These are phyloP conservation scores for Congeria kusceri DNA, from an alignment of 2,888 invertebrate species.

Conservation along the genomic window DNA sequence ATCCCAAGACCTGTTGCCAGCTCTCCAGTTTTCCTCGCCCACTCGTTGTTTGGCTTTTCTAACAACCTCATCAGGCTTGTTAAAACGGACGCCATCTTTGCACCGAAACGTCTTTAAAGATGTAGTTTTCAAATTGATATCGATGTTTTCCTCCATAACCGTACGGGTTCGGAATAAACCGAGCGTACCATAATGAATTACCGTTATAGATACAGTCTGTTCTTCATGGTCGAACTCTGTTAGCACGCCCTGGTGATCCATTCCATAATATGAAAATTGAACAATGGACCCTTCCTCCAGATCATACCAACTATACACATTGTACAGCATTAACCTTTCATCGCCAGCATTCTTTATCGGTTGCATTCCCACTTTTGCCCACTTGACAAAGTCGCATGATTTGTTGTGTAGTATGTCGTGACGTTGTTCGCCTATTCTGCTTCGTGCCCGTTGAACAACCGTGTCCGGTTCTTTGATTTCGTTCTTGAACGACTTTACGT, in stretches of 20 bases:
- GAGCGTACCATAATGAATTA: slow-evolving; percentile 49
- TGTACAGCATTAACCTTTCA: slow-evolving; percentile 22
- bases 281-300: slow-evolving; percentile 35
- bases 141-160: slow-evolving; percentile 39
- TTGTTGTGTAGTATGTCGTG: slow-evolving; percentile 17
- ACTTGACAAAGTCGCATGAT: slow-evolving; percentile 37
- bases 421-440: slow-evolving; percentile 28
- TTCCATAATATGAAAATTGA: slow-evolving; percentile 34
- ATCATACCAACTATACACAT: slow-evolving; percentile 35
- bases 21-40: slow-evolving; percentile 30
- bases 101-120: slow-evolving; percentile 18
- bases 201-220: slow-evolving; percentile 18
- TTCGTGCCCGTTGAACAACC: slow-evolving; percentile 35
- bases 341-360: background rate
- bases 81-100: slow-evolving; percentile 4
- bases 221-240: slow-evolving; percentile 10
- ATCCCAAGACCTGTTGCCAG: slow-evolving; percentile 36
- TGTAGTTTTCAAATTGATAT: slow-evolving; percentile 11
- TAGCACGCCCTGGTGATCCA: slow-evolving; percentile 38
- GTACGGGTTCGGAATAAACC: slow-evolving; percentile 39
- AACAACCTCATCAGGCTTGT: slow-evolving; percentile 14
- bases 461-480: slow-evolving; percentile 24
- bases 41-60: slow-evolving; percentile 26
- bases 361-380: slow-evolving; percentile 37
- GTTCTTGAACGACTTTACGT: slow-evolving; percentile 18